A percentile compares a stretch with the other conserved stretches of the same genome.
These are phyloP conservation scores for Drosophila basisetae DNA, from an alignment of 2,888 invertebrate genomes.

Conservation along the genomic window DNA sequence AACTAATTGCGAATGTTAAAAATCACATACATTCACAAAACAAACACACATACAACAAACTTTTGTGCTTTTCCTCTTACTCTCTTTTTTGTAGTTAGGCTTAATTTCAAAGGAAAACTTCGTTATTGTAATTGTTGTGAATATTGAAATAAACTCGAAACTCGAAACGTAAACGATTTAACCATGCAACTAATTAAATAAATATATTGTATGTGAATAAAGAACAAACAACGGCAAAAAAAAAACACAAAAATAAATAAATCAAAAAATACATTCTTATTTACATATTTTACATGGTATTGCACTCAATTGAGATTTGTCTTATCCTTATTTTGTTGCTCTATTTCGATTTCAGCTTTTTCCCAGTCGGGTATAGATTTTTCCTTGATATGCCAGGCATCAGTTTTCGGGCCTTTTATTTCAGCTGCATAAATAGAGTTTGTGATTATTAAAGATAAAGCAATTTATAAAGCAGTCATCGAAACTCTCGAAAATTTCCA, in stretches of 20 bases:
- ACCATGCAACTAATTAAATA: slow-evolving; percentile 60
- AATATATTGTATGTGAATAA: slow-evolving; percentile 79
- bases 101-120: slow-evolving; percentile 78
- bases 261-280: slow-evolving; percentile 30
- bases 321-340: slow-evolving; percentile 46
- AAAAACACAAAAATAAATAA: slow-evolving; percentile 6
- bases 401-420: slow-evolving; percentile 63
- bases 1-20: slow-evolving; percentile 74
- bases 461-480: neutral
- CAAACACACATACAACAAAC: slow-evolving; percentile 27
- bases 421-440: slow-evolving; percentile 54
- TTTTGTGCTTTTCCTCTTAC: slow-evolving; percentile 79
- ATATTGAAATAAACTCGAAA: slow-evolving; percentile 73
- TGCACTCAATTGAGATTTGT: slow-evolving; percentile 24
- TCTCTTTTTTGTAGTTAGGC: slow-evolving; percentile 78
- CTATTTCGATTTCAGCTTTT: slow-evolving; percentile 85
- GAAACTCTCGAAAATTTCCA: neutral
- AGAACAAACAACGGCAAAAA: slow-evolving; percentile 42
- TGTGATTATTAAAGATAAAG: neutral
- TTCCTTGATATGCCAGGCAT: slow-evolving; percentile 81
- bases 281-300: slow-evolving; percentile 47
- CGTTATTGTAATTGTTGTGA: slow-evolving; percentile 82
- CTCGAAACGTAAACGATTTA: slow-evolving; percentile 72
- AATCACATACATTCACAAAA: slow-evolving; percentile 20
- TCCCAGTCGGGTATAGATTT: slow-evolving; percentile 89